These are phyloP conservation scores for Agriopis aurantiaria DNA, from an alignment of 2,888 invertebrate species.

Conservation along the genomic window DNA sequence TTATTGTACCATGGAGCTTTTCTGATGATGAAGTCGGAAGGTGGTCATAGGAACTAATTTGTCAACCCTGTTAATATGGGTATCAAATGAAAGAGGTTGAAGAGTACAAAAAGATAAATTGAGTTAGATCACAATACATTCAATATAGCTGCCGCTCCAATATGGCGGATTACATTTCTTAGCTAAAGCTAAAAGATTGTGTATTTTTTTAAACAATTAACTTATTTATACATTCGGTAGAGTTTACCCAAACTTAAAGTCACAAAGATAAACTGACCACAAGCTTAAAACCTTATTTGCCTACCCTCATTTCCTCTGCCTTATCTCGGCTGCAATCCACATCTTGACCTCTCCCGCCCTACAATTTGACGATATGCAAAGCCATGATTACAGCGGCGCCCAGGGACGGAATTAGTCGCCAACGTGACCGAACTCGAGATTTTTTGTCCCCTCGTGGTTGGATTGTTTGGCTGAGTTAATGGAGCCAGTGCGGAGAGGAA, in stretches of 20 bases:
- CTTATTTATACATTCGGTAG: too few species aligned
- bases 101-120: too few species aligned
- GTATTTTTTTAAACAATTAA: too few species aligned
- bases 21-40: too few species aligned
- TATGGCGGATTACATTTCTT: too few species aligned
- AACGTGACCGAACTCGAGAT: slow-evolving; percentile 80
- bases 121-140: too few species aligned
- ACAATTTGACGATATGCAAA: slow-evolving; percentile 58
- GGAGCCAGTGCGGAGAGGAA: slow-evolving; percentile 3
- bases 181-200: too few species aligned
- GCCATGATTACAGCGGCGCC: slow-evolving; percentile 68
- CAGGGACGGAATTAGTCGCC: slow-evolving; percentile 77
- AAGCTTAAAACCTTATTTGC: slow-evolving; percentile 18
- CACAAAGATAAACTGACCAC: slow-evolving; percentile 18
- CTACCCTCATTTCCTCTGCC: slow-evolving; percentile 17
- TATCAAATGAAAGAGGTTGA: too few species aligned
- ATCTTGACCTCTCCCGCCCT: slow-evolving; percentile 32
- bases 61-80: too few species aligned
- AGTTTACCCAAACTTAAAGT: not conserved
- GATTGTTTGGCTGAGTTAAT: slow-evolving; percentile 46
- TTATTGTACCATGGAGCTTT: too few species aligned
- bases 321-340: slow-evolving; percentile 30
- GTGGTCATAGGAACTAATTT: too few species aligned
- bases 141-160: too few species aligned
- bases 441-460: slow-evolving; percentile 66